A percentile compares a stretch with the other conserved stretches of the same genome.
Evolutionary conservation across 1,140 invertebrate species (phyloP).

Genomic region (Ceratitis capitata): DNA sequence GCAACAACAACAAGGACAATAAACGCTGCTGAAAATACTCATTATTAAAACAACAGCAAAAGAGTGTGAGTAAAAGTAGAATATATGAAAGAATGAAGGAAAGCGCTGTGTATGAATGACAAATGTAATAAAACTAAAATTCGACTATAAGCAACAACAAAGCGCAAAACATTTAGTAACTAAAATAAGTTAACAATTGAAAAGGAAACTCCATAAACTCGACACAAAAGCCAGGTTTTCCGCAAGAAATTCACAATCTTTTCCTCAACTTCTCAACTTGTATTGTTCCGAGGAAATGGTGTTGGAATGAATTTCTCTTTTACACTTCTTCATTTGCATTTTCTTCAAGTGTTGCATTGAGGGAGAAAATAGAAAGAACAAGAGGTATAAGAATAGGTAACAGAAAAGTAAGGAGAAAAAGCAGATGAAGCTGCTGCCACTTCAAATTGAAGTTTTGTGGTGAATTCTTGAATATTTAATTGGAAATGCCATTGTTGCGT

Average conservation of each 20-base stretch:
- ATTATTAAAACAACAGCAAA: too few relatives aligned
- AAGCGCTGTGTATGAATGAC: too few relatives aligned
- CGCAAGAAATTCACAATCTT: not conserved
- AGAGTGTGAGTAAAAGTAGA: too few relatives aligned
- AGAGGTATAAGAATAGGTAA: too few relatives aligned
- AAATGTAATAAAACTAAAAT: not conserved
- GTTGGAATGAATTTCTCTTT: not conserved
- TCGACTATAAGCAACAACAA: slow-evolving; percentile 18
- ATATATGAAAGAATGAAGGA: too few relatives aligned
- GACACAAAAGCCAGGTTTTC: not conserved
- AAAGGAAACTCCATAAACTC: slow-evolving; percentile 15
- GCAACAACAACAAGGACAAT: not conserved
- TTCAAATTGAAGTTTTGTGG: slow-evolving; percentile 24
- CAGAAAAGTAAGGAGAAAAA: too few relatives aligned
- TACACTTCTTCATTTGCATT: not conserved
- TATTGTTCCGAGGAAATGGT: not conserved
- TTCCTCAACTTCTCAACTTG: not conserved
- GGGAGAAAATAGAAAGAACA: too few relatives aligned
- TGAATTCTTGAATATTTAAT: slow-evolving; percentile 35
- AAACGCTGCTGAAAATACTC: too few relatives aligned
- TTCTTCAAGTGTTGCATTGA: not conserved
- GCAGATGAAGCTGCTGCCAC: not conserved
- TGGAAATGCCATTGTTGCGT: slow-evolving; percentile 16
- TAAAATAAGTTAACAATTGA: slow-evolving; percentile 10
- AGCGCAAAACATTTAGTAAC: slow-evolving; percentile 6